Percentiles rank a stretch among this genome's conserved stretches.
These are phyloP conservation scores for Nipponia nippon DNA, from an alignment of 2,113 vertebrate genomes.

Conservation along the genomic window DNA sequence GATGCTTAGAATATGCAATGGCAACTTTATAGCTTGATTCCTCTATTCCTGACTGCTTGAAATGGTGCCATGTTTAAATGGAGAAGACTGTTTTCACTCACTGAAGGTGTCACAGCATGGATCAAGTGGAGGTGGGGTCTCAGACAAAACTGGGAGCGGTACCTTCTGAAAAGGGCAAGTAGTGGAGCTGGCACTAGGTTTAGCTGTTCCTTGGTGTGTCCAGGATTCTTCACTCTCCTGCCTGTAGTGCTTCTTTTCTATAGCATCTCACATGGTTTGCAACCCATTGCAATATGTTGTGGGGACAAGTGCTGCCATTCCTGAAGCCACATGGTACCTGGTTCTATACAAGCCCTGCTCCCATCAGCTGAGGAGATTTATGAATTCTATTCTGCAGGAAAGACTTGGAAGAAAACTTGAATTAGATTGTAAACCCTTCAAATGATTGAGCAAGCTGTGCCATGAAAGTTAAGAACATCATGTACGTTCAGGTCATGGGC, in stretches of 20 bases:
- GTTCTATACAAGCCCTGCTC: background rate
- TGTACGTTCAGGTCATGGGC: background rate
- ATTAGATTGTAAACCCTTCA: background rate
- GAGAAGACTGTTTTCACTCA: background rate
- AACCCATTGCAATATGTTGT: background rate
- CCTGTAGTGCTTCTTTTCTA: background rate
- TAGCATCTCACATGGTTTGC: background rate
- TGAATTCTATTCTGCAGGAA: background rate
- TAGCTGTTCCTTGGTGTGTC: background rate
- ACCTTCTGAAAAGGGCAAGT: background rate
- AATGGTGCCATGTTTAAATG: background rate
- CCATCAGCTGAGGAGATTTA: background rate
- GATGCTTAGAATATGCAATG: background rate
- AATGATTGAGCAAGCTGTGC: background rate
- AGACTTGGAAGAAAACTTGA: background rate
- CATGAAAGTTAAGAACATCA: background rate
- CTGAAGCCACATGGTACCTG: rapidly evolving
- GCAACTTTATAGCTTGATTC: background rate
- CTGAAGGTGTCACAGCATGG: background rate
- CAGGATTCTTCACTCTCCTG: background rate
- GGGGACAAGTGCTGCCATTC: background rate
- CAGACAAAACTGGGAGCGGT: background rate
- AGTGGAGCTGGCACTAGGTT: background rate
- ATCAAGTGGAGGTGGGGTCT: background rate
- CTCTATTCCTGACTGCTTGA: background rate